phyloP scores from a whole-genome alignment of 2,797 vertebrate species.

The Cynopterus sphinx region DNA sequence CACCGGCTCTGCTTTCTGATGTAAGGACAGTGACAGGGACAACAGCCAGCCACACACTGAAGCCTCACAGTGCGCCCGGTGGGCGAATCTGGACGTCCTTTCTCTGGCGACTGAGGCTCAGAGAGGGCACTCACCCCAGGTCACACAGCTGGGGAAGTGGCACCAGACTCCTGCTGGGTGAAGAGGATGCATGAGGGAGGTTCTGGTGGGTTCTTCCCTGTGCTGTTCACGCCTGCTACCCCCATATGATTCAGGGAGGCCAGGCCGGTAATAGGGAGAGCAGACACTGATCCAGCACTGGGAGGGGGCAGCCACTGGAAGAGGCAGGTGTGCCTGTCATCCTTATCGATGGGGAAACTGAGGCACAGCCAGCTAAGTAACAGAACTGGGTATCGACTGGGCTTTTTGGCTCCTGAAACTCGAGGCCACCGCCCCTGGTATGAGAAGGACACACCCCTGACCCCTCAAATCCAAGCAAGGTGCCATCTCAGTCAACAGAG shows the following conservation, averaged over 20 bases:
- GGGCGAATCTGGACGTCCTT: not conserved
- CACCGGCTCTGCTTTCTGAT: not conserved
- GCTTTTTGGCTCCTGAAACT: not conserved
- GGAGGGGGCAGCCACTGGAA: accelerated
- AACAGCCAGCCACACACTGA: not conserved
- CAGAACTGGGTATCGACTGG: not conserved
- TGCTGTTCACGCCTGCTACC: not conserved
- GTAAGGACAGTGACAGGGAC: no score
- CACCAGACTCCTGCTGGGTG: accelerated
- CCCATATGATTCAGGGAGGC: not conserved
- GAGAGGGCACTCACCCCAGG: not conserved
- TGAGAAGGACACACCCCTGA: not conserved
- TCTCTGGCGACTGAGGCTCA: not conserved
- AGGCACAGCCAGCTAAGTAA: not conserved
- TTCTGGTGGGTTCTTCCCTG: accelerated
- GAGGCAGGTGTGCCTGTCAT: not conserved
- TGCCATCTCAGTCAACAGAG: not conserved
- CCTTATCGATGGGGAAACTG: not conserved
- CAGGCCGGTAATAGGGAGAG: not conserved
- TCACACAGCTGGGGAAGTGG: not conserved
- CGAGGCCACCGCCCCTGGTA: not conserved
- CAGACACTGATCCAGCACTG: accelerated
- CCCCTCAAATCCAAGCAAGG: not conserved
- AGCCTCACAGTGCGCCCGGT: not conserved
- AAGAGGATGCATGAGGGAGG: no score